phyloP scores from a whole-genome alignment of 2,888 invertebrate species.

The Drosophila sordidula region DNA sequence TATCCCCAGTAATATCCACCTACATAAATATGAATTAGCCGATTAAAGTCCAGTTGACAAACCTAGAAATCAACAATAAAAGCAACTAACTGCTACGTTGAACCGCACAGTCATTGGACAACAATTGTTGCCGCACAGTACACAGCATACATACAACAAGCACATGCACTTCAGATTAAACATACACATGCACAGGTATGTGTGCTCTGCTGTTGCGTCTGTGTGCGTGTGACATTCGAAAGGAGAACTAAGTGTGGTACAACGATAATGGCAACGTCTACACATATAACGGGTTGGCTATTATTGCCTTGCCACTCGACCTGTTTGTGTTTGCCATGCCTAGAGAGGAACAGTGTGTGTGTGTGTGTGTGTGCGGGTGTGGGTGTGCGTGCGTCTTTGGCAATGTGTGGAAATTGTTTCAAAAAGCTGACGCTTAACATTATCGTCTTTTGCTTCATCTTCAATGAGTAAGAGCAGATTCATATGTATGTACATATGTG shows the following conservation, averaged over 20 bases:
- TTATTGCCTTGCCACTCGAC: constrained; percentile 59
- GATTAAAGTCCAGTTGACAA: constrained; percentile 30
- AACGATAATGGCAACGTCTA: constrained; percentile 65
- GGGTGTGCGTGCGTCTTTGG: constrained; percentile 20
- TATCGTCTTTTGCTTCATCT: constrained; percentile 65
- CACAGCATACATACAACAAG: constrained; percentile 7
- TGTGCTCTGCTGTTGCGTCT: neutral
- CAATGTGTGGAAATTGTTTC: constrained; percentile 69
- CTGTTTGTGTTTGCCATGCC: constrained; percentile 44
- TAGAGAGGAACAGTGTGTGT: neutral
- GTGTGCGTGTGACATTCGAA: constrained; percentile 59
- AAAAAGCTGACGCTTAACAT: constrained; percentile 72
- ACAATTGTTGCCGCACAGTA: constrained; percentile 45
- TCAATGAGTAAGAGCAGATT: constrained; percentile 41
- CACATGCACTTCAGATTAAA: constrained; percentile 17
- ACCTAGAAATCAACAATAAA: constrained; percentile 38
- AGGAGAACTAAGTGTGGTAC: constrained; percentile 67
- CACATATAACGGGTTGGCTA: constrained; percentile 65
- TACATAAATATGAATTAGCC: constrained; percentile 20
- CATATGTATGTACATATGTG: neutral
- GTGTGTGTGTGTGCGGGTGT: constrained; percentile 4
- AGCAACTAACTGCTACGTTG: constrained; percentile 30
- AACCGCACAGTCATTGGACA: constrained; percentile 50
- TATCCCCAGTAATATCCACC: constrained; percentile 2
- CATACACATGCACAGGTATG: neutral